Base-by-base conservation (phyloP, 2,888 invertebrate species). In the Drosophila lacicola region DNA sequence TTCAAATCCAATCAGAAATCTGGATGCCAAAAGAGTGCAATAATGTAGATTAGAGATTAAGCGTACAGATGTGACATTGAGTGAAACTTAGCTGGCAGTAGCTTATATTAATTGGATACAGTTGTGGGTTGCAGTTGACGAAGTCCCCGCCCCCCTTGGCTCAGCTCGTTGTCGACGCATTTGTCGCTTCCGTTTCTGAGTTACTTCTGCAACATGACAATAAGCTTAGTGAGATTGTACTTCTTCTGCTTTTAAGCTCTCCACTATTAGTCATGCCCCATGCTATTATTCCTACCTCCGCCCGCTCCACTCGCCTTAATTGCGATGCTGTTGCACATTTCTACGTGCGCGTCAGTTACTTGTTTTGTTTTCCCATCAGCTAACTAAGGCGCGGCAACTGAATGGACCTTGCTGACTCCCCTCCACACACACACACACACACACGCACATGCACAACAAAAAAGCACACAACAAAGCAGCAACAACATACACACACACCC, bases 311-410 rank as follows among this genome's bases (percentile, higher is more conserved):
- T 57, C 62, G 49, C 50, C 82, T 78, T 89, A 89, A 89, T 84
- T 89, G 84, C 61, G 55, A 70, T 77, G 75, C 60, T 80, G 76
- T 65, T 72, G 74, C 66, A 66, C 72, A 76, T 80, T 78, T 69
- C 68, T 53, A 61, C 74, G 77, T 67, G 60, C 62, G 74, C 19
- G 47, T 54, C 25, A 56, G 42, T 47, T 25, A 9, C 13, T 56
- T 62, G 60, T 66, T 72, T 68, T 65, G 72, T 61, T 66, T 64
- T 71, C 49, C 45, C 62, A 67, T 58, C 65, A 72, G 80, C 80
- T 63, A 88, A 79, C 80, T 77, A 82, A 82, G 80, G 83, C 79
- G 74, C 69, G 68, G 70, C 61, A 71, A 56, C 77, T 66, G 73
- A 86, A 82, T 66, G 80, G 88, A 75, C 80, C 71, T 70, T 62